Base-by-base conservation (phyloP, 2,113 vertebrate species). In the Coregonus clupeaformis region DNA sequence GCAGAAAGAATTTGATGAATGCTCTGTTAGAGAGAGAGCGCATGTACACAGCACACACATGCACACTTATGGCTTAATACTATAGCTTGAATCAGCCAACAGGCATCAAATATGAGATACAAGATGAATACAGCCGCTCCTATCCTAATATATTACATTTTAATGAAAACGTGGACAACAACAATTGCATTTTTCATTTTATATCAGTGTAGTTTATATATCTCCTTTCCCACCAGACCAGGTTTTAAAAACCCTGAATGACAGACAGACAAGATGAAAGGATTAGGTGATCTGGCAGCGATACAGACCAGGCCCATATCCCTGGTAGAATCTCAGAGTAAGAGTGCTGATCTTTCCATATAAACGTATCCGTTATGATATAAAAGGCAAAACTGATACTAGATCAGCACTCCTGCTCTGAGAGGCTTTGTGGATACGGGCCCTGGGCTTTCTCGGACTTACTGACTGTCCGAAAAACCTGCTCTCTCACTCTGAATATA, bases 231-330 rank as follows among this genome's bases (percentile, higher is more conserved):
- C 60, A 67, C 25, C 71, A 49, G 14, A 67, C 6, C 57, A 24
- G 62, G 67, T 45, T 29, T 29, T 71, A 57, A 75, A 74, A 74
- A 70, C 74, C 60, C 4, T 68, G 67, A 78, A 64, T 68, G 81
- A 74, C 68, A 16, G 65, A 29, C 3, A 2, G 29, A 65, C 59
- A 49, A 27, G 75, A 85, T 80, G 81, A 75, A 84, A 82, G 62
- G n/a, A 68, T 85, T 70, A 76, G 77, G 73, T 71, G 85, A 82
- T 63, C 80, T 82, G 87, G 85, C 86, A 74, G 77, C 22, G 9
- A 72, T 47, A 25, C 78, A 52, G 71, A 42, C 36, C 9, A 42
- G 36, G 36, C 36, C 36, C 36, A 0, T 42, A 42, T 11, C 9
- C 9, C n/a, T n/a, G n/a, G n/a, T n/a, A 42, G 2, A 42, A 7